A percentile compares a stretch with the other conserved stretches of the same genome.
Evolutionary conservation across 2,797 vertebrate genomes (phyloP).

Genomic region (Pyrocephalus nanus): DNA sequence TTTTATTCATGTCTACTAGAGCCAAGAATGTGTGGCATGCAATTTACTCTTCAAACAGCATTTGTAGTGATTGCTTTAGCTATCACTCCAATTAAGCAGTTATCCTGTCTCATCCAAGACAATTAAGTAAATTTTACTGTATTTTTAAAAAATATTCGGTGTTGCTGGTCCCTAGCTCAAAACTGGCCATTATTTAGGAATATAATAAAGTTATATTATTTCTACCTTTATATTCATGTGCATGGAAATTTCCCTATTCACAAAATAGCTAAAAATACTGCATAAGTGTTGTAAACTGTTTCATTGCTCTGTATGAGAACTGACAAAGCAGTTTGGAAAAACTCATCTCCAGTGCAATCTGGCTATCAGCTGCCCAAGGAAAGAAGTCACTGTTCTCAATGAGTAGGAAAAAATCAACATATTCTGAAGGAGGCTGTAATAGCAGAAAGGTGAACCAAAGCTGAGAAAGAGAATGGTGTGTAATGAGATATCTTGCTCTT

Average conservation of each 20-base stretch:
- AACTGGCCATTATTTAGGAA: not conserved
- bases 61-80: not conserved
- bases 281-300: not conserved
- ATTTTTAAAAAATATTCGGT: not conserved
- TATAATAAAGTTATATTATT: not conserved
- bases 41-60: not conserved
- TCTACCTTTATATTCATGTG: not conserved
- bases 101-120: not conserved
- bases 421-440: not conserved
- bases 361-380: not conserved
- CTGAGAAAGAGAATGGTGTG: not conserved
- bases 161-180: not conserved
- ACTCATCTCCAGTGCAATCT: not conserved
- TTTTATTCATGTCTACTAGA: not conserved
- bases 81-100: not conserved
- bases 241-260: not conserved
- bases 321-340: not conserved
- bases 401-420: not conserved
- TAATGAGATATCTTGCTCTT: not conserved
- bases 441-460: not conserved
- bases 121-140: not conserved
- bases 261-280: not conserved
- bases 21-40: rapidly evolving
- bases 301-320: not conserved
- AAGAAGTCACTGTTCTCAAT: not conserved